Evolutionary conservation across 1,140 invertebrate genomes (phyloP).

Genomic region (Achroia grisella): DNA sequence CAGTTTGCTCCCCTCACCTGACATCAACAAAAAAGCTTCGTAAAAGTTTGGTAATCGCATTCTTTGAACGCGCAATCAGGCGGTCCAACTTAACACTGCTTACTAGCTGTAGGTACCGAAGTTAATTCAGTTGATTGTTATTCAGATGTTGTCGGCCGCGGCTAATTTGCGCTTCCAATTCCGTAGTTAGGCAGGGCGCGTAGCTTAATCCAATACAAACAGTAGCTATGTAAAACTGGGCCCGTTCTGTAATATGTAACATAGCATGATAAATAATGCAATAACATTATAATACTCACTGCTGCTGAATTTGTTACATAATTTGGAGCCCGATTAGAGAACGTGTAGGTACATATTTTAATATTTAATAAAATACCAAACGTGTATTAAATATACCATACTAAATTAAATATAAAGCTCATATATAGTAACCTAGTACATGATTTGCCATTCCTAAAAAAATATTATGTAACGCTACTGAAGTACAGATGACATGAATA

Average conservation of each 20-base stretch:
- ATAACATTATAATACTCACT: slow-evolving; percentile 1
- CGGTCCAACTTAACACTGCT: neutral
- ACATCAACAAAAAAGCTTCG: slow-evolving; percentile 8
- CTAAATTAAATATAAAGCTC: too few species aligned
- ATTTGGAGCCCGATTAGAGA: too few species aligned
- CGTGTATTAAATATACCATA: too few species aligned
- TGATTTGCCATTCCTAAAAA: too few species aligned
- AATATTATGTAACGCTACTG: too few species aligned
- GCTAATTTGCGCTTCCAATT: slow-evolving; percentile 35
- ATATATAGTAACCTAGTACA: too few species aligned
- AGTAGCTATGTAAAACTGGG: slow-evolving; percentile 17
- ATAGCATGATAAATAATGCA: slow-evolving; percentile 4
- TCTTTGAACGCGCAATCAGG: slow-evolving; percentile 16
- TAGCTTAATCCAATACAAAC: slow-evolving; percentile 35
- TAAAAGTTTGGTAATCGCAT: slow-evolving; percentile 16
- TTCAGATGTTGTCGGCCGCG: slow-evolving; percentile 31
- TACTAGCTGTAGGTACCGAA: neutral
- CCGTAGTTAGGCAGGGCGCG: slow-evolving; percentile 22
- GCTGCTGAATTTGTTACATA: too few species aligned
- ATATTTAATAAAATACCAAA: too few species aligned
- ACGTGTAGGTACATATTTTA: too few species aligned
- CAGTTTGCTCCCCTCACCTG: slow-evolving; percentile 13
- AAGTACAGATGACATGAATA: too few species aligned
- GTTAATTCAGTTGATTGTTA: slow-evolving; percentile 32
- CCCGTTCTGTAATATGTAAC: slow-evolving; percentile 1